phyloP scores from a whole-genome alignment of 2,113 vertebrate species.

The Cervus canadensis region DNA sequence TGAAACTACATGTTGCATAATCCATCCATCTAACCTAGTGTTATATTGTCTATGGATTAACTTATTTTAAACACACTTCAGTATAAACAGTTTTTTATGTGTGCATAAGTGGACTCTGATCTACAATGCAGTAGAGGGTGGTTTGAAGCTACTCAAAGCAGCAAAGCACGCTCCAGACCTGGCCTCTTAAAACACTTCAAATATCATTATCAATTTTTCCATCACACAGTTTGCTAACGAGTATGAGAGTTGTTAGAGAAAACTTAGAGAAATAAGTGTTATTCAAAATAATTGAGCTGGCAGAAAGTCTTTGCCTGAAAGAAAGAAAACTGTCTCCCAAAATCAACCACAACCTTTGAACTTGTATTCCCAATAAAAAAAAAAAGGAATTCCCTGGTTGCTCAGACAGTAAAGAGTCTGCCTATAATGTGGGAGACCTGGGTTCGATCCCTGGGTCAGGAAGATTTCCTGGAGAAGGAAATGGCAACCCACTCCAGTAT shows the following conservation, averaged over 20 bases:
- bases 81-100: neutral
- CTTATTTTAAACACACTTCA: neutral
- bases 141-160: neutral
- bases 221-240: neutral
- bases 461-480: neutral
- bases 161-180: neutral
- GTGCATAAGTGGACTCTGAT: neutral
- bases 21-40: neutral
- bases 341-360: neutral
- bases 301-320: neutral
- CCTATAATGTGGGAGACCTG: fast-evolving
- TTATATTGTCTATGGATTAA: neutral
- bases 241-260: neutral
- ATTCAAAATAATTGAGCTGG: neutral
- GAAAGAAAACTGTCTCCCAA: neutral
- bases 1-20: neutral
- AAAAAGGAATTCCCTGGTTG: neutral
- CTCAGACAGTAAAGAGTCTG: neutral
- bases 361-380: neutral
- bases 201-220: neutral
- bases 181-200: neutral
- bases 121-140: neutral
- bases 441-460: neutral
- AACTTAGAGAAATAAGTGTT: neutral
- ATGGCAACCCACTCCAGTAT: neutral